A percentile compares a stretch with the other conserved stretches of the same genome.
Conservation (phyloP, 2,113 vertebrate genomes). For the Carlito syrichta region DNA sequence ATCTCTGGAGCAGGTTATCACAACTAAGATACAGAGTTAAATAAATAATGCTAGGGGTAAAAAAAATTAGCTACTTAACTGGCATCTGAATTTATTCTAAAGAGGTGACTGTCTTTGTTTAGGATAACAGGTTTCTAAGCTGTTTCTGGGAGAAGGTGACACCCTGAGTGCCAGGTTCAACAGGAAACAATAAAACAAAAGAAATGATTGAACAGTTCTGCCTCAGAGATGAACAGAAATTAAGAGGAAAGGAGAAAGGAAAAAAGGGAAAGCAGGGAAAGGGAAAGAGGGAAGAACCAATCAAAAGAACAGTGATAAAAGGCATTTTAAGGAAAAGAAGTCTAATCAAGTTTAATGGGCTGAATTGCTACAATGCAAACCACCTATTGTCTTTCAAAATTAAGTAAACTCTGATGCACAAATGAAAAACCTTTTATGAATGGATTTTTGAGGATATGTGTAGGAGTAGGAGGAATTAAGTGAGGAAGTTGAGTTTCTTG, state of each 20-base stretch:
- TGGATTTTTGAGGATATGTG: conserved; percentile 18
- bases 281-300: neutral
- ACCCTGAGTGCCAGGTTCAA: neutral
- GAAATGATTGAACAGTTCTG: neutral
- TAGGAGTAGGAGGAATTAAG: conserved; percentile 30
- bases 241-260: neutral
- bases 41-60: neutral
- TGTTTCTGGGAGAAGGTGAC: conserved; percentile 9
- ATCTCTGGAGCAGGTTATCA: conserved; percentile 35
- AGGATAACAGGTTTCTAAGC: neutral
- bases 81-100: conserved; percentile 1
- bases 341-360: neutral
- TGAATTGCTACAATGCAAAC: neutral
- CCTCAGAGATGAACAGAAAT: neutral
- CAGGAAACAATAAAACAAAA: conserved; percentile 10
- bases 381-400: neutral
- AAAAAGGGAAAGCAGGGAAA: neutral
- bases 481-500: conserved; percentile 33
- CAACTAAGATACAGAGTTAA: neutral
- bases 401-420: conserved; percentile 17
- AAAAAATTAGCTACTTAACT: neutral
- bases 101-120: neutral
- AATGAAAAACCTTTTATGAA: conserved; percentile 48
- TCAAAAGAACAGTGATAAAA: neutral
- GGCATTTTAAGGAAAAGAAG: neutral